Evolutionary conservation across 2,113 vertebrate species (phyloP).

Genomic region (Dinomys branickii): DNA sequence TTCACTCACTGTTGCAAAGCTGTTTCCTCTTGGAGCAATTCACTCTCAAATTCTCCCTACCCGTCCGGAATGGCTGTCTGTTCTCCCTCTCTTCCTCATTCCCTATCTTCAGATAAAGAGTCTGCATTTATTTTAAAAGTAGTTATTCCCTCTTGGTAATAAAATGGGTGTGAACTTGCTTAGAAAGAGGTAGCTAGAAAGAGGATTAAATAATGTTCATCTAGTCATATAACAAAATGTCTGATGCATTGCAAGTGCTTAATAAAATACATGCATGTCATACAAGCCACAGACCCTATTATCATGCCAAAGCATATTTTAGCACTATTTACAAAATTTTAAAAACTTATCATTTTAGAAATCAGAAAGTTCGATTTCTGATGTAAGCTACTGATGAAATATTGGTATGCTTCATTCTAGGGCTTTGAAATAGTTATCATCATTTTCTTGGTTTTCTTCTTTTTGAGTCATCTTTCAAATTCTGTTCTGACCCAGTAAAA

Average conservation of each 20-base stretch:
- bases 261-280: not conserved
- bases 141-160: not conserved
- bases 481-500: not conserved
- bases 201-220: not conserved
- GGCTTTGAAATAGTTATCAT: not conserved
- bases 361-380: not conserved
- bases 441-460: not conserved
- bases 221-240: not conserved
- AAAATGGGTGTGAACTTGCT: constrained; percentile 4
- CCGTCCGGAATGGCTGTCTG: not conserved
- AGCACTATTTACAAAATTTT: not conserved
- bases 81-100: not conserved
- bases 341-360: not conserved
- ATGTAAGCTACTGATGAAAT: not conserved
- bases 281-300: not conserved
- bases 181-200: not conserved
- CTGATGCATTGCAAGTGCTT: not conserved
- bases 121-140: not conserved
- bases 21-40: not conserved
- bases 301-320: not conserved
- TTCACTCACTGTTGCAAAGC: not conserved
- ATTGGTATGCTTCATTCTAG: not conserved
- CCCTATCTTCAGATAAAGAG: not conserved
- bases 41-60: not conserved
- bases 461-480: not conserved